Base-by-base conservation (phyloP, 92 coral and sea anemone species). In the Phymanthus crucifer region DNA sequence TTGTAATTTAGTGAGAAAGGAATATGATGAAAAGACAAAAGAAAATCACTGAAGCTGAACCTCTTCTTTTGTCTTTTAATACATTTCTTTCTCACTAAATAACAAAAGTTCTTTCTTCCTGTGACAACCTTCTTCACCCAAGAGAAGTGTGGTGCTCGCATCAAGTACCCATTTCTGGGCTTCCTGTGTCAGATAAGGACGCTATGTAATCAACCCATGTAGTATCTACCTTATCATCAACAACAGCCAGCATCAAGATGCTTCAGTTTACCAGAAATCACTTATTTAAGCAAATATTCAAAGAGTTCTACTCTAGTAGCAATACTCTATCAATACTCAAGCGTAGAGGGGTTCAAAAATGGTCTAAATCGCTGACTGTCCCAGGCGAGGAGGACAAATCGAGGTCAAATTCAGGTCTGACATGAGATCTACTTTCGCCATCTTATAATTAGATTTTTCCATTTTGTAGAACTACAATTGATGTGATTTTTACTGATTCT, bases 241-340 rank as follows among this genome's bases (percentile, higher is more conserved):
- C 68, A 61, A 11, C 26, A 23, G 24, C 78, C 34, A 74, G 23
- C 4, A 18, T 43, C 35, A 50, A 61, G 34, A 77, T 77, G 81
- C 26, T 61, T 23, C 54, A 38, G 4, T 56, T 77, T 6, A 38
- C 81, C 26, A 58, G 34, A 77, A 77, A 37, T 8, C 57, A 18
- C 8, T 23, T 38, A 61, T 77, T 77, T 1, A 64, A 64, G 45
- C 48, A 61, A 24, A 8, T 77, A 12, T 64, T 77, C 68, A 37
- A 64, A 61, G 72, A 77, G 38, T 17, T 37, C 72, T 11, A 47
- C 57, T 10, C 11, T 38, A 23, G 45, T 10, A 31, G 81, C 27
- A 54, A 75, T n/a, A 18, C 70, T 14, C 33, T 57, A 17, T 27
- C 45, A 21, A 52, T 57, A 23, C n/a, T 75, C 10, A 75, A 52